Conservation (phyloP, 2,113 vertebrate genomes). For the Lepus timidus region DNA sequence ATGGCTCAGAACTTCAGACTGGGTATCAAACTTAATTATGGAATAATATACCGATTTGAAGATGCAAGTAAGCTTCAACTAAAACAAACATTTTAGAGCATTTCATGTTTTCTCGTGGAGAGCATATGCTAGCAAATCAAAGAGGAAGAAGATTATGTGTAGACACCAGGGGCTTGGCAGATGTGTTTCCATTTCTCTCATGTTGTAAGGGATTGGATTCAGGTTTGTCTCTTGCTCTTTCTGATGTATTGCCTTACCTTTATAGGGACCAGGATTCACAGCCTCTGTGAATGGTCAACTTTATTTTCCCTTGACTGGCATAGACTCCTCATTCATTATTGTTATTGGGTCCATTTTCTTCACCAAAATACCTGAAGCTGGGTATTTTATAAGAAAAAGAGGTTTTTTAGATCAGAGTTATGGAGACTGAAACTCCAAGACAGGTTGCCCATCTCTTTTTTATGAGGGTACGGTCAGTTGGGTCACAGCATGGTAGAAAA, state of each 20-base stretch:
- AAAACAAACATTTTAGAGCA: constrained; percentile 67
- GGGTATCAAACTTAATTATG: constrained; percentile 42
- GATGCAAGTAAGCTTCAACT: constrained; percentile 48
- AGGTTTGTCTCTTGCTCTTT: neutral
- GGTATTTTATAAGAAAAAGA: too few relatives aligned
- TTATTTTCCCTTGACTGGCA: neutral
- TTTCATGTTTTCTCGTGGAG: neutral
- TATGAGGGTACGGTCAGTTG: too few relatives aligned
- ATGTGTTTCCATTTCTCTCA: neutral
- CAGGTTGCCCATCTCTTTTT: too few relatives aligned
- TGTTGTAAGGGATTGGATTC: neutral
- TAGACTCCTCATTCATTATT: neutral
- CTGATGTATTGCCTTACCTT: neutral
- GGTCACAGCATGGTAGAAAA: too few relatives aligned
- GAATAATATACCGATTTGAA: constrained; percentile 63
- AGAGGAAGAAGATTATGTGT: neutral
- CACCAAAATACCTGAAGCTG: too few relatives aligned
- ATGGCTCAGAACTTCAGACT: constrained; percentile 51
- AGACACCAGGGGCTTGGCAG: neutral
- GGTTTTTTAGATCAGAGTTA: too few relatives aligned
- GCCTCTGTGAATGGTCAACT: neutral
- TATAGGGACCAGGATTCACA: neutral
- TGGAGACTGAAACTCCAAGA: too few relatives aligned
- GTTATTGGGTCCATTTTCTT: too few relatives aligned
- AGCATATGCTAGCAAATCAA: neutral